Percentiles rank a stretch among this genome's conserved stretches.
Conservation (phyloP, 2,113 vertebrate species). For the Miniopterus natalensis region DNA sequence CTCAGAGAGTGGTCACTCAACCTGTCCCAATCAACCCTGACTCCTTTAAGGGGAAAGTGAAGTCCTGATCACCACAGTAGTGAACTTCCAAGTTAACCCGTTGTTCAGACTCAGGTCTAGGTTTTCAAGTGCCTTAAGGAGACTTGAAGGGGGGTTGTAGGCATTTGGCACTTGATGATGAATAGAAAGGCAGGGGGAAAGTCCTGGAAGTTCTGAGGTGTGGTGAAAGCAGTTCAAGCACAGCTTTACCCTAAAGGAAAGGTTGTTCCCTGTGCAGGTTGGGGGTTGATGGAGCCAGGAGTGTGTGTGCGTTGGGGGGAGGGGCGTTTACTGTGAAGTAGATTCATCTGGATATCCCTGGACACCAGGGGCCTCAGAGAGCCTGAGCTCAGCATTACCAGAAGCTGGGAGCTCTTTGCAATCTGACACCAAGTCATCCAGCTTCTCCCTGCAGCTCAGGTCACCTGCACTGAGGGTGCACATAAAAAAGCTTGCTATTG, state of each 20-base stretch:
- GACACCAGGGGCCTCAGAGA: background rate
- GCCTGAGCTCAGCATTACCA: background rate
- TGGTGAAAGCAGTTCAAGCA: background rate
- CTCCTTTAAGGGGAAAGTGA: background rate
- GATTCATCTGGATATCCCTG: rapidly evolving
- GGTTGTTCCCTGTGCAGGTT: background rate
- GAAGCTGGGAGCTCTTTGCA: background rate
- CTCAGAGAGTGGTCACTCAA: rapidly evolving
- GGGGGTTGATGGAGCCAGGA: background rate
- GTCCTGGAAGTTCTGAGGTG: background rate
- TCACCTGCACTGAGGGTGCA: rapidly evolving
- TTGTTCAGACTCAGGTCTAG: background rate
- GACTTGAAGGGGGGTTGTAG: rapidly evolving
- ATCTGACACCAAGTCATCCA: background rate
- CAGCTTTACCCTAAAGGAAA: background rate
- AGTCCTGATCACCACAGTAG: background rate
- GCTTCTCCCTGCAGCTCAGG: rapidly evolving
- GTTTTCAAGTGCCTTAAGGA: background rate
- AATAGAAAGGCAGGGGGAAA: background rate
- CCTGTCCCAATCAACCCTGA: background rate
- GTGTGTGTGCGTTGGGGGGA: too few species aligned
- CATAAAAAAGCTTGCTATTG: background rate
- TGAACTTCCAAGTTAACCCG: background rate
- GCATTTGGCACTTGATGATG: background rate
- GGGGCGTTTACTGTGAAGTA: background rate